These are phyloP conservation scores for Chloromyia formosa DNA, from an alignment of 2,888 invertebrate species.

Conservation along the genomic window DNA sequence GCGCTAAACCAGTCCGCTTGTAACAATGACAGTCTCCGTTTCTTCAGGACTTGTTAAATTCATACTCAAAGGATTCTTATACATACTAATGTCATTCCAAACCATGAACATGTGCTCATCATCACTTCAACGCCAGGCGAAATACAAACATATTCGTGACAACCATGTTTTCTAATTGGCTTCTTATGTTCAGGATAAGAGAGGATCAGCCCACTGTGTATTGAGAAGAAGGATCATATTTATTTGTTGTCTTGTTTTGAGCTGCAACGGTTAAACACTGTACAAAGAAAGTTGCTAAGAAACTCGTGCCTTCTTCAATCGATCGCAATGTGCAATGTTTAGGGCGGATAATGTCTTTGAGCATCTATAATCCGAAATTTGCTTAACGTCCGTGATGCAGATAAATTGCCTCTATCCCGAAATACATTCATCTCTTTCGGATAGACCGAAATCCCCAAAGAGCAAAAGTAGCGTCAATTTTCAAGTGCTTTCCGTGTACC, in stretches of 20 bases:
- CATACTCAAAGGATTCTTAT: conserved; percentile 14
- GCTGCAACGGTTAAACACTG: too few relatives aligned
- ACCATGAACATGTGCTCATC: conserved; percentile 32
- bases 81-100: background rate
- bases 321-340: too few relatives aligned
- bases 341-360: too few relatives aligned
- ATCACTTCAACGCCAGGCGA: conserved; percentile 18
- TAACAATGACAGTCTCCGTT: background rate
- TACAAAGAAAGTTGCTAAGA: too few relatives aligned
- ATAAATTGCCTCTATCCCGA: conserved; percentile 14
- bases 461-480: conserved; percentile 29
- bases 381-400: conserved; percentile 5
- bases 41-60: background rate
- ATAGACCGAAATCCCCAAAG: background rate
- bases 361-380: background rate
- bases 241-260: too few relatives aligned
- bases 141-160: background rate
- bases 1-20: background rate
- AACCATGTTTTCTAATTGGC: conserved; percentile 32
- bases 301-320: too few relatives aligned
- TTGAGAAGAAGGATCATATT: background rate
- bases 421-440: background rate
- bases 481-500: background rate
- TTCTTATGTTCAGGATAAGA: conserved; percentile 23
- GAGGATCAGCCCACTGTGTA: conserved; percentile 19